Evolutionary conservation across 2,888 invertebrate species (phyloP).

Genomic region (Pristionchus maxplancki): DNA sequence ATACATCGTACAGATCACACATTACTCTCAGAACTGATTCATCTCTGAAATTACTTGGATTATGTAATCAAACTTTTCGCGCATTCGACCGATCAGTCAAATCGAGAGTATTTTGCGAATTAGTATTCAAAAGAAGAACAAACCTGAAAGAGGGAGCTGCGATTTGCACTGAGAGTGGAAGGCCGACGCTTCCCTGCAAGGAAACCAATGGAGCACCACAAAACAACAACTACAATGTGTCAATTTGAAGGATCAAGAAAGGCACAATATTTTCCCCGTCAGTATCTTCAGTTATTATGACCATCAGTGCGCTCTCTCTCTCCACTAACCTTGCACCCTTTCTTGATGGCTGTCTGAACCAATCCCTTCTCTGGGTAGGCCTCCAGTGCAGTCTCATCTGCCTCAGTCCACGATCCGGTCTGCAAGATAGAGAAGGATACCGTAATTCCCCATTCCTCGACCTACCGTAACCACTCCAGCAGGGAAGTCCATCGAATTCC

Average conservation of each 20-base stretch:
- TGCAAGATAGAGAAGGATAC: too few species aligned
- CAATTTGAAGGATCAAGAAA: too few species aligned
- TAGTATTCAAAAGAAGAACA: too few species aligned
- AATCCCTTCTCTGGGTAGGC: neutral
- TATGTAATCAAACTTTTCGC: too few species aligned
- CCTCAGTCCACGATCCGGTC: neutral
- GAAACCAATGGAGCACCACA: too few species aligned
- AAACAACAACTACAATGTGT: too few species aligned
- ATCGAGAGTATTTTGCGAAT: too few species aligned
- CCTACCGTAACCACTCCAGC: slow-evolving; percentile 24
- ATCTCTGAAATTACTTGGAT: slow-evolving; percentile 30
- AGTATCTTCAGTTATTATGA: too few species aligned
- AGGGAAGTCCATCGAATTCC: slow-evolving; percentile 29
- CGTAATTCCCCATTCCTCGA: too few species aligned
- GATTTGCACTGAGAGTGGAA: neutral
- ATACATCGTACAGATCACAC: neutral
- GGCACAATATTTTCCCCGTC: too few species aligned
- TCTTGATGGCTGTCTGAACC: neutral
- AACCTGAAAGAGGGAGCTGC: neutral
- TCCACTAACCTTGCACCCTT: slow-evolving; percentile 17
- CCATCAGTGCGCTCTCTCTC: too few species aligned
- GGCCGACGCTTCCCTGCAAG: neutral
- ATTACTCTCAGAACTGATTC: neutral
- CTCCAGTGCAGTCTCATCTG: neutral
- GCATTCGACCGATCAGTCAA: too few species aligned